Conservation (phyloP, 2,888 invertebrate species). For the Agriopis aurantiaria region DNA sequence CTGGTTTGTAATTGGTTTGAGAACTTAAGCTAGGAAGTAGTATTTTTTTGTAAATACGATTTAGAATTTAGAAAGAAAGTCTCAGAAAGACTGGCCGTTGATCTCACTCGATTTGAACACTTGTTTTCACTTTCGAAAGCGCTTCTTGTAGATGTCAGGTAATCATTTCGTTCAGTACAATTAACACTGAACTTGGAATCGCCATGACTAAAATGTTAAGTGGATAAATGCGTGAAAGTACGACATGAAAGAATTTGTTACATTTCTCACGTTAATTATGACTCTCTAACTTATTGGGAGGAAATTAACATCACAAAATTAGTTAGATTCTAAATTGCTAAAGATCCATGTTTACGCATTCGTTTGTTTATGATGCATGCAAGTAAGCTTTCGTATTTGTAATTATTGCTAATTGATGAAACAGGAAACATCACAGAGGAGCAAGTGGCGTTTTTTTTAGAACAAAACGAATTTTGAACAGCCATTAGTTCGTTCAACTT, state of each 20-base stretch:
- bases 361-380: too few species aligned
- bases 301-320: too few species aligned
- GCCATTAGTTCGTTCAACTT: too few species aligned
- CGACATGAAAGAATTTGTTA: constrained; percentile 18
- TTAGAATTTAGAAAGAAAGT: constrained; percentile 27
- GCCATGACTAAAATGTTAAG: constrained; percentile 29
- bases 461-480: too few species aligned
- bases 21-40: not conserved
- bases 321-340: too few species aligned
- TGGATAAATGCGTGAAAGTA: constrained; percentile 28
- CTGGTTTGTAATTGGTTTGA: constrained; percentile 7
- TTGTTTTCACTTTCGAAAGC: constrained; percentile 38
- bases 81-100: constrained; percentile 35
- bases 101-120: constrained; percentile 26
- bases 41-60: constrained; percentile 1
- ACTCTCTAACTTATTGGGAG: too few species aligned
- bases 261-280: constrained; percentile 20
- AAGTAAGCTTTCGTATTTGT: too few species aligned
- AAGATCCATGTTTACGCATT: too few species aligned
- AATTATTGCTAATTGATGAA: too few species aligned
- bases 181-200: constrained; percentile 36
- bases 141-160: constrained; percentile 32
- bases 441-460: too few species aligned
- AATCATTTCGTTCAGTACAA: constrained; percentile 31
- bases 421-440: too few species aligned